Evolutionary conservation across 2,797 vertebrate genomes (phyloP).

Genomic region (Enteromius trimaculatus): DNA sequence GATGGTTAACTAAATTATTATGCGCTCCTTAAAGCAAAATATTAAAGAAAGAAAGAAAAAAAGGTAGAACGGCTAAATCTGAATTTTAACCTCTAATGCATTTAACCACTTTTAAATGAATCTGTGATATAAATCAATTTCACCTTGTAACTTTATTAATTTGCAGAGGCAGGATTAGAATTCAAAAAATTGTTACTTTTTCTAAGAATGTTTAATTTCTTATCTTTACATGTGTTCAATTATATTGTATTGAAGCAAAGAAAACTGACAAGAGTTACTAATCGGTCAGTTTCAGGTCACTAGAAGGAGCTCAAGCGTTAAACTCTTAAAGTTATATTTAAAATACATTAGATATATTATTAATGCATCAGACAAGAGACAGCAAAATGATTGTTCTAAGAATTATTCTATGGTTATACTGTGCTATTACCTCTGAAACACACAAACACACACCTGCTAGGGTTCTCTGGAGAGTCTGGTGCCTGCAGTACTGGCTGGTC

Average conservation of each 20-base stretch:
- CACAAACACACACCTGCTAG: constrained; percentile 53
- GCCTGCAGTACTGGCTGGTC: constrained; percentile 77
- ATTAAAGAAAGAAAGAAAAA: not conserved
- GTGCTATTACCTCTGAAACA: not conserved
- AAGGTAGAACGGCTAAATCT: not conserved
- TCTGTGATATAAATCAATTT: not conserved
- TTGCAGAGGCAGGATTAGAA: not conserved
- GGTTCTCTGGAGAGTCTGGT: constrained; percentile 76
- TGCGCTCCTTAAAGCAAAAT: not conserved
- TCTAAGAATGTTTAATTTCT: not conserved
- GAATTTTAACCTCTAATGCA: not conserved
- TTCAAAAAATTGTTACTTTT: not conserved
- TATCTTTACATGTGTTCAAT: not conserved
- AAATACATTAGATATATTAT: not conserved
- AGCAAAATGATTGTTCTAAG: not conserved
- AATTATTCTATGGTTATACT: not conserved
- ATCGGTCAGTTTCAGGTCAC: not conserved
- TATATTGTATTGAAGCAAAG: not conserved
- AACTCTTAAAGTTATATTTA: not conserved
- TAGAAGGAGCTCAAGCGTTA: not conserved
- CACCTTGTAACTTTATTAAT: not conserved
- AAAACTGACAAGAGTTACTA: not conserved
- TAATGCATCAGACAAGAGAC: not conserved
- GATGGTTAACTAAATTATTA: not conserved
- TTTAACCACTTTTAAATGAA: not conserved